Evolutionary conservation across 2,888 invertebrate species (phyloP), one percentile per base, ranked within the genome.

Genomic region (Salticus scenicus): DNA sequence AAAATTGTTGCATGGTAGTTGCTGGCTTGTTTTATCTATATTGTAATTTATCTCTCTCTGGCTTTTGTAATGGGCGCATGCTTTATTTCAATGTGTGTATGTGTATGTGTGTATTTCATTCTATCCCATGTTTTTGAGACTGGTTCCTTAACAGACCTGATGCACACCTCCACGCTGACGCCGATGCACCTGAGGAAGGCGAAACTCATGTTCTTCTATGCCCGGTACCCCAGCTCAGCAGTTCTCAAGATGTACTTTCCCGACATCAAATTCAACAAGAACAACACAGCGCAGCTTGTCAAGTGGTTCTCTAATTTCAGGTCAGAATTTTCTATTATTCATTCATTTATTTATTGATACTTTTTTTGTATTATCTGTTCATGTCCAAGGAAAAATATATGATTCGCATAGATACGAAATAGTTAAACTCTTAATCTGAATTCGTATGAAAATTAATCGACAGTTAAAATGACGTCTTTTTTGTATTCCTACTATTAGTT

Each of bases 261-360:
- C 63, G 99, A 99, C 93, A 98, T 99, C 93, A 98, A 98, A 92
- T 99, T 99, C 94, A 99, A 99, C 94, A 99, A 99, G 93, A 99
- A 99, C 94, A 99, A 99, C 93, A 99, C 99, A 89, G 99, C 99
- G 91, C 99, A 99, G 93, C 95, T 99, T 92, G 99, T 99, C 94
- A 99, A 99, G 93, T 99, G 99, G 99, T 99, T 99, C 95, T 98
- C 98, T 91, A 99, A 99, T 92, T 99, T 99, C 94, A 95, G 99
- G 99, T 99, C 92, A 95, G 96, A 94, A 47, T 41, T 24, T 31
- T 27, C 47, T n/a, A n/a, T n/a, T n/a, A n/a, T n/a, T n/a, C n/a
- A n/a, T n/a, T n/a, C n/a, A n/a, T n/a, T n/a, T n/a, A n/a, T n/a
- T n/a, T n/a, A n/a, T n/a, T n/a, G n/a, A n/a, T n/a, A n/a, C n/a